These are phyloP conservation scores for Lophius piscatorius DNA, from an alignment of 2,113 vertebrate species.

Conservation along the genomic window DNA sequence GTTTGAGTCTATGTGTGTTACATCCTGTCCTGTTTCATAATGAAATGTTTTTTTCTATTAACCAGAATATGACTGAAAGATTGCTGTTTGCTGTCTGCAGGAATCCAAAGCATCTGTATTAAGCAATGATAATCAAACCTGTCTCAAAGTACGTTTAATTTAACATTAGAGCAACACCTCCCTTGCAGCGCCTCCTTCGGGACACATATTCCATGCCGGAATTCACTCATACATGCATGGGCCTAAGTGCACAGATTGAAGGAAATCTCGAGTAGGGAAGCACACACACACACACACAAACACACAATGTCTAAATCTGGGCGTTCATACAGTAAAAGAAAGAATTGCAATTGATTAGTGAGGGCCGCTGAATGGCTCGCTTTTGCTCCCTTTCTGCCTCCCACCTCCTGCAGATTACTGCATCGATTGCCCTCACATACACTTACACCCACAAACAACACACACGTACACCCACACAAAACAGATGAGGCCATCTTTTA, in stretches of 20 bases:
- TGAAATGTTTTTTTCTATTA: slow-evolving; percentile 94
- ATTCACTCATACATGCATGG: not conserved
- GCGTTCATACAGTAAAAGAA: slow-evolving; percentile 67
- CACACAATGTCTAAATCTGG: slow-evolving; percentile 58
- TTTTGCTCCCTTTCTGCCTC: slow-evolving; percentile 60
- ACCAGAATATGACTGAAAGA: slow-evolving; percentile 9
- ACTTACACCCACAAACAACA: slow-evolving; percentile 30
- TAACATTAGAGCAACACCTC: not conserved
- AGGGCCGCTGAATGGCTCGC: slow-evolving; percentile 59
- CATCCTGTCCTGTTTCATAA: slow-evolving; percentile 79
- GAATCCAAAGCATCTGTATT: not conserved
- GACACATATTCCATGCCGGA: slow-evolving; percentile 73
- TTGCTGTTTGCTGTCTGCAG: no score
- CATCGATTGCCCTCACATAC: slow-evolving; percentile 65
- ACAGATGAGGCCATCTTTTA: slow-evolving; percentile 68
- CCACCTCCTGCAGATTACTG: slow-evolving; percentile 72
- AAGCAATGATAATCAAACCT: not conserved
- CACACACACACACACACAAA: slow-evolving; percentile 29
- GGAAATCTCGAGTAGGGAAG: slow-evolving; percentile 14
- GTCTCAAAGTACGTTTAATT: not conserved
- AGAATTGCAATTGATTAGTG: slow-evolving; percentile 78
- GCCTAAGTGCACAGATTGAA: slow-evolving; percentile 7
- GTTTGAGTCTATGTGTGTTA: slow-evolving; percentile 52
- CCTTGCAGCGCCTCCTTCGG: slow-evolving; percentile 4
- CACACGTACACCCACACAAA: slow-evolving; percentile 30